Evolutionary conservation across 2,113 vertebrate genomes (phyloP), one percentile per base, ranked within the genome.

Genomic region (Pardalotus punctatus): DNA sequence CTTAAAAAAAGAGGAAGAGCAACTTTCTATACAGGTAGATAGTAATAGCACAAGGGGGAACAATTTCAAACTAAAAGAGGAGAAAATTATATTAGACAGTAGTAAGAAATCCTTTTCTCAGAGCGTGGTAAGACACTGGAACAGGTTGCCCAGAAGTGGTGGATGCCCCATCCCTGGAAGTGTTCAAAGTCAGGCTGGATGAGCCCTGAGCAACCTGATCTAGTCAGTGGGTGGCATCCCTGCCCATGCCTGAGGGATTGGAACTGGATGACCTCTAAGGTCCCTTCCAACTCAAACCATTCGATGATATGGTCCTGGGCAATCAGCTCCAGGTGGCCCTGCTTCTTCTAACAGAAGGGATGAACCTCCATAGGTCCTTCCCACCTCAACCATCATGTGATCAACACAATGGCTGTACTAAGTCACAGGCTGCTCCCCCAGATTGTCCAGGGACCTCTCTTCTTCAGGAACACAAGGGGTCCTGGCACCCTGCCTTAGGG

Each of bases 171-270:
- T 25, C 28, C 23, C 23, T 51, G 16, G 12, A 67, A 74, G 19
- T 18, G 13, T 25, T 60, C 1, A 0, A 51, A 23, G 13, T 20
- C 28, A 53, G 20, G n/a, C 1, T 47, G 21, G 45, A 60, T 47
- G 21, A 16, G 61, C 9, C n/a, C 47, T 69, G 17, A 76, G 17
- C 24, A 61, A 74, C n/a, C 40, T 35, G 21, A 61, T 27, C 29
- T 35, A 47, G 24, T 15, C 54, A 47, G 29, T 6, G 14, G 11
- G 18, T 28, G 14, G 27, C 22, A 72, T 36, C 6, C 17, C 18
- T 69, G 40, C 35, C 29, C 40, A 42, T 42, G 8, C 21, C 12
- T 35, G 47, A 8, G 40, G 17, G 5, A 10, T 13, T 76, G 40
- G 38, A 89, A 69, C 47, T 31, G 33, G 25, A 45, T 60, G 35